Evolutionary conservation across 2,888 invertebrate genomes (phyloP).

Genomic region (Galeruca laticollis): DNA sequence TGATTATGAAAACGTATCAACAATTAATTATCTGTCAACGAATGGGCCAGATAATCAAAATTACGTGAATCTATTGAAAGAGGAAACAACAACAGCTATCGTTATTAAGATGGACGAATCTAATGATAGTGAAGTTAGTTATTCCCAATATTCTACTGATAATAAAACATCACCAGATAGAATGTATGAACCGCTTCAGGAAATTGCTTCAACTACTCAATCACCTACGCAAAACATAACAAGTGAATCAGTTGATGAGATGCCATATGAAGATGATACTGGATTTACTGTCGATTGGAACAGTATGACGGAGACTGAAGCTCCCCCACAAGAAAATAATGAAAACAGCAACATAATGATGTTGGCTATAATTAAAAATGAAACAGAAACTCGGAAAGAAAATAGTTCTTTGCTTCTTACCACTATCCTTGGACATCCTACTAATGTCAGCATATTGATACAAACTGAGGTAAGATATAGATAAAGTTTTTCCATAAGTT

Average conservation of each 20-base stretch:
- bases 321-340: not conserved
- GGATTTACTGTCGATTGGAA: not conserved
- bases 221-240: not conserved
- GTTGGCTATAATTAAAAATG: not conserved
- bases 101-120: not conserved
- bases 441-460: constrained; percentile 39
- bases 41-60: not conserved
- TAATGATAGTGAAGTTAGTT: no score
- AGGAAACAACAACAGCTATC: not conserved
- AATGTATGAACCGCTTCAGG: not conserved
- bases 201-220: not conserved
- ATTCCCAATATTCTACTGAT: no score
- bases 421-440: constrained; percentile 24
- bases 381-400: not conserved
- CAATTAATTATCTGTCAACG: no score
- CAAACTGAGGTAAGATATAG: constrained; percentile 33
- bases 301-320: not conserved
- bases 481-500: no score
- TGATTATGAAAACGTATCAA: no score
- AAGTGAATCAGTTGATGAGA: not conserved
- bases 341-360: not conserved
- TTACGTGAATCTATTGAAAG: not conserved
- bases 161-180: not conserved
- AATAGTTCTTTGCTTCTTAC: constrained; percentile 23
- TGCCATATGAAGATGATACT: not conserved